These are phyloP conservation scores for Drosophila nannoptera DNA, from an alignment of 1,140 invertebrate genomes.

Conservation along the genomic window DNA sequence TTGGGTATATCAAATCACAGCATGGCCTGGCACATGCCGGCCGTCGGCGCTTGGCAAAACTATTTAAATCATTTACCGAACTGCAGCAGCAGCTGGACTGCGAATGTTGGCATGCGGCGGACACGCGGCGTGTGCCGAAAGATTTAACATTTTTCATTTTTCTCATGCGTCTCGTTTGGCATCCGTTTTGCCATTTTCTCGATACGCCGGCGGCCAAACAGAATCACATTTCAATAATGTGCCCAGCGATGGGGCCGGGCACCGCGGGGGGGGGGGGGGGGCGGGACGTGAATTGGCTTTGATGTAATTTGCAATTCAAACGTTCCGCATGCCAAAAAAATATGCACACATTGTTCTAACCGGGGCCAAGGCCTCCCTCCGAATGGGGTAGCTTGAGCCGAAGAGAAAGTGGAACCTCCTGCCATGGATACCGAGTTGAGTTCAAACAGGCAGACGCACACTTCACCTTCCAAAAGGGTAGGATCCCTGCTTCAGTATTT, in stretches of 20 bases:
- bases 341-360: conserved; percentile 17
- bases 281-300: conserved; percentile 65
- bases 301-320: conserved; percentile 67
- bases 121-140: conserved; percentile 63
- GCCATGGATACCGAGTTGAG: no score
- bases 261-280: conserved; percentile 4
- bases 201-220: conserved; percentile 33
- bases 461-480: no score
- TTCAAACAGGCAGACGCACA: no score
- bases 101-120: conserved; percentile 67
- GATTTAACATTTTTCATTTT: conserved; percentile 38
- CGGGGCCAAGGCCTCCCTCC: no score
- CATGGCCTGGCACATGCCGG: conserved; percentile 56
- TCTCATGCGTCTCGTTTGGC: conserved; percentile 1
- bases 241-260: conserved; percentile 5
- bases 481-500: no score
- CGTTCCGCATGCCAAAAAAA: conserved; percentile 50
- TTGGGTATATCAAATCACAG: conserved; percentile 54
- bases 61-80: conserved; percentile 75
- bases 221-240: conserved; percentile 63
- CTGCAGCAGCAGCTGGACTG: conserved; percentile 19
- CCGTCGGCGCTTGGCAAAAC: conserved; percentile 62
- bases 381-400: background rate
- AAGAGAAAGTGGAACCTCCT: background rate
- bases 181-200: conserved; percentile 34